These are phyloP conservation scores for Seira musarum DNA, from an alignment of 2,888 invertebrate genomes.

Conservation along the genomic window DNA sequence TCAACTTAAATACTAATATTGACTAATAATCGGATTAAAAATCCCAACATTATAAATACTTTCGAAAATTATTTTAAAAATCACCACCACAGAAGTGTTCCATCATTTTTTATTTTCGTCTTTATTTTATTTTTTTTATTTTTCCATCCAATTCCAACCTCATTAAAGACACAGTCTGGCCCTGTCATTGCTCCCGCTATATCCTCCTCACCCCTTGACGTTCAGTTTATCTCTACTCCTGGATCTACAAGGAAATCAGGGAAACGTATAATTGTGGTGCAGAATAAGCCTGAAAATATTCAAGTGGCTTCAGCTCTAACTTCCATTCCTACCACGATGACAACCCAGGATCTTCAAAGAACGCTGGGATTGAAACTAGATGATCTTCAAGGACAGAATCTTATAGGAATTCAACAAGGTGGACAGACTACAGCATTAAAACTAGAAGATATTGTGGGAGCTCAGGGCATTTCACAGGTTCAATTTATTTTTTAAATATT, in stretches of 20 bases:
- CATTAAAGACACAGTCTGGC: slow-evolving; percentile 34
- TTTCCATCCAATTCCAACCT: neutral
- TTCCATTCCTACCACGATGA: slow-evolving; percentile 64
- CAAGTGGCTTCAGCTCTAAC: slow-evolving; percentile 67
- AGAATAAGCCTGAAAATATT: slow-evolving; percentile 65
- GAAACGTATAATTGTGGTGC: slow-evolving; percentile 53
- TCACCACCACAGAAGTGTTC: neutral
- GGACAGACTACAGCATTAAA: slow-evolving; percentile 65
- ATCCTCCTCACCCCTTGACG: slow-evolving; percentile 40
- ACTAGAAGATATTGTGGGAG: slow-evolving; percentile 63
- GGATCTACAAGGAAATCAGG: slow-evolving; percentile 28
- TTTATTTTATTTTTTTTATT: neutral
- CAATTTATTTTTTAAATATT: neutral
- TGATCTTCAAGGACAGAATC: slow-evolving; percentile 66
- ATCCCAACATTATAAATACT: no score
- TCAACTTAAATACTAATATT: no score
- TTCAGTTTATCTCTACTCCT: slow-evolving; percentile 40
- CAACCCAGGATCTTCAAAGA: slow-evolving; percentile 64
- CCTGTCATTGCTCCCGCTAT: slow-evolving; percentile 30
- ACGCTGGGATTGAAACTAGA: slow-evolving; percentile 68
- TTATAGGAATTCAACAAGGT: slow-evolving; percentile 65
- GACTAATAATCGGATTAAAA: no score
- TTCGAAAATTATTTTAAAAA: no score
- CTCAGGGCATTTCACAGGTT: slow-evolving; percentile 35
- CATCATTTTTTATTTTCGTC: neutral